Percentiles rank a stretch among this genome's conserved stretches.
Evolutionary conservation across 1,140 invertebrate genomes (phyloP).

Genomic region (Manduca sexta): DNA sequence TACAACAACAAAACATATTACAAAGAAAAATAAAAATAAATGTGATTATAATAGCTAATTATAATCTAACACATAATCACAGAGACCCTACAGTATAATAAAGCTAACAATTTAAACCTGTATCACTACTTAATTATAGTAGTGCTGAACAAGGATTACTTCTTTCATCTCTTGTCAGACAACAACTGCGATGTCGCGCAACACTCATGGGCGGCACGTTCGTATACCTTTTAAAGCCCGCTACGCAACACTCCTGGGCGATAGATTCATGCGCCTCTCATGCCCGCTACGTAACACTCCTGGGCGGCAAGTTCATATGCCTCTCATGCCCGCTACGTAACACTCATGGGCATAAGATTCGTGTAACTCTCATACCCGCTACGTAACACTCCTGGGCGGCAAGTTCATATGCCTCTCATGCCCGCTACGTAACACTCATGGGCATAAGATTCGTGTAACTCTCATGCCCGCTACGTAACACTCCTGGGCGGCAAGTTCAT

Average conservation of each 20-base stretch:
- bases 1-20: no score
- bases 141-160: no score
- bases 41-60: no score
- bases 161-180: no score
- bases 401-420: neutral
- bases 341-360: neutral
- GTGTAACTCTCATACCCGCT: neutral
- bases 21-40: no score
- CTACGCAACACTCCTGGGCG: conserved; percentile 6
- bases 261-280: conserved; percentile 6
- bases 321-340: neutral
- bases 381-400: neutral
- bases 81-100: no score
- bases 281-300: conserved; percentile 5
- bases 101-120: no score
- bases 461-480: neutral
- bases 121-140: no score
- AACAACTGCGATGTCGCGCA: neutral
- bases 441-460: neutral
- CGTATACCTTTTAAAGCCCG: conserved; percentile 4
- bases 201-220: conserved; percentile 2
- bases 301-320: neutral
- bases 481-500: neutral
- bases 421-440: neutral
- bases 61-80: no score